Evolutionary conservation across 2,797 vertebrate genomes (phyloP).

Genomic region (Darevskia mixta): DNA sequence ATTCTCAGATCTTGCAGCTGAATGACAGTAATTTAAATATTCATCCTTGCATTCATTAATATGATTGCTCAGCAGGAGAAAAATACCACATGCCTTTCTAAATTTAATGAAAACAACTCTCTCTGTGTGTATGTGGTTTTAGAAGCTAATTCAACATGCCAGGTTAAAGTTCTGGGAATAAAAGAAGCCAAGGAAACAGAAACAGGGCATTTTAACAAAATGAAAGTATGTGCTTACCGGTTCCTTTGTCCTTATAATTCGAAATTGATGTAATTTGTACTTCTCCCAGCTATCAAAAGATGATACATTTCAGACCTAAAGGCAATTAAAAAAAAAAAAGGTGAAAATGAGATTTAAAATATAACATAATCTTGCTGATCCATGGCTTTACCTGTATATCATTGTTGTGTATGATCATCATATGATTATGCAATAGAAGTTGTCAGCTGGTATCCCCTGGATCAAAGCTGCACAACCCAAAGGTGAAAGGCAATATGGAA

Average conservation of each 20-base stretch:
- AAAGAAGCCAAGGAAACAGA: background rate
- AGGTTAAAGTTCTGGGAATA: background rate
- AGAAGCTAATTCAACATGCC: constrained; percentile 17
- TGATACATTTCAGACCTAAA: background rate
- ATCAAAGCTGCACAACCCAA: background rate
- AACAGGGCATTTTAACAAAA: constrained; percentile 2
- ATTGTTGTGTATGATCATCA: background rate
- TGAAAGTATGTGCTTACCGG: background rate
- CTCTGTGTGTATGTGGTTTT: background rate
- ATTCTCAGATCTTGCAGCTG: constrained; percentile 12
- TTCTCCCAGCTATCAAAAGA: background rate
- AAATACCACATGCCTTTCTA: constrained; percentile 16
- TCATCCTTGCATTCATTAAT: constrained; percentile 30
- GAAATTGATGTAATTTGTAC: constrained; percentile 2
- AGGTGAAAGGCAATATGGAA: background rate
- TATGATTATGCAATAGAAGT: background rate
- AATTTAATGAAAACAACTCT: constrained; percentile 19
- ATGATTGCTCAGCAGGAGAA: constrained; percentile 31
- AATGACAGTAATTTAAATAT: constrained; percentile 33
- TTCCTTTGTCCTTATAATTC: constrained; percentile 17
- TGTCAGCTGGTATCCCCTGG: background rate
- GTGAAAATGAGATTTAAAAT: constrained; percentile 4
- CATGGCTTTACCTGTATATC: background rate
- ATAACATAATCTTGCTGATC: background rate
- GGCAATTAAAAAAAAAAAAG: background rate